These are phyloP conservation scores for Lamprologus ornatipinnis DNA, from an alignment of 2,113 vertebrate genomes.

Conservation along the genomic window DNA sequence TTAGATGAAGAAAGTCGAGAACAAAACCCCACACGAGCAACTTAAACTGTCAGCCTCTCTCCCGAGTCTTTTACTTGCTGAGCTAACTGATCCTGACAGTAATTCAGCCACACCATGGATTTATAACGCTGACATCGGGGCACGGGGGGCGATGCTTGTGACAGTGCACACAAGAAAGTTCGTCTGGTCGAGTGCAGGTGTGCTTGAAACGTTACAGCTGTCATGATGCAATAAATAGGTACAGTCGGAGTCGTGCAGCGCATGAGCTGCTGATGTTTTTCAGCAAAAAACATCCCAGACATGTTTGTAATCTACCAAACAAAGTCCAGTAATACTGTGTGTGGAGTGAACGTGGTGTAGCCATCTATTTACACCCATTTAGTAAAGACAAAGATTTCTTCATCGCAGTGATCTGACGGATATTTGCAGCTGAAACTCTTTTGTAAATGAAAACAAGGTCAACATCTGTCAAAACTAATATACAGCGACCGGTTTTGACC, in stretches of 20 bases:
- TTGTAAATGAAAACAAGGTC: neutral
- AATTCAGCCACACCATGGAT: neutral
- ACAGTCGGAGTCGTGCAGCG: neutral
- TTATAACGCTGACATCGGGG: neutral
- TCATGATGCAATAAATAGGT: neutral
- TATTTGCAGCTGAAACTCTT: rapidly evolving
- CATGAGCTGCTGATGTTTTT: neutral
- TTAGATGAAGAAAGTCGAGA: neutral
- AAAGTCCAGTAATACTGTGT: neutral
- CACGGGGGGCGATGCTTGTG: neutral
- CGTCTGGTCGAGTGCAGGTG: neutral
- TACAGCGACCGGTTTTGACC: rapidly evolving
- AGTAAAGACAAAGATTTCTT: neutral
- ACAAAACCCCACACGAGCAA: neutral
- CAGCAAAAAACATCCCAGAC: rapidly evolving
- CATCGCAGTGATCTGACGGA: neutral
- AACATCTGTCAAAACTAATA: neutral
- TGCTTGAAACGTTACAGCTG: neutral
- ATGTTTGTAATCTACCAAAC: neutral
- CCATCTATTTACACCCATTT: neutral
- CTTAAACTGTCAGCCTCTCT: neutral
- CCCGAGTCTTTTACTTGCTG: neutral
- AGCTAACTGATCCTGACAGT: neutral
- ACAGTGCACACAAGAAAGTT: neutral
- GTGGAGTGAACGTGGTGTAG: rapidly evolving